Evolutionary conservation across 2,797 vertebrate genomes (phyloP).

Genomic region (Octomys mimax): DNA sequence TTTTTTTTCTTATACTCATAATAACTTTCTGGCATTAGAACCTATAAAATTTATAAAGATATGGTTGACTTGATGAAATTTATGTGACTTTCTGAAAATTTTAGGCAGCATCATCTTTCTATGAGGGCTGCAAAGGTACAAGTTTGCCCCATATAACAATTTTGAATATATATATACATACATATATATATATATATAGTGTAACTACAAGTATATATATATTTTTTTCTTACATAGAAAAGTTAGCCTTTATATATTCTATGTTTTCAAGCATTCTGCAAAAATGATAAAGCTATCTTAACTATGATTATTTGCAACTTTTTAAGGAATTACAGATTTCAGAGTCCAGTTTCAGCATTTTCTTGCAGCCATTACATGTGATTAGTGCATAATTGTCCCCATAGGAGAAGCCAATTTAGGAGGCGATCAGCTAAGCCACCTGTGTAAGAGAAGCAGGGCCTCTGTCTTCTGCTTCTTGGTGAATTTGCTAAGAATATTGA

Average conservation of each 20-base stretch:
- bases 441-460: slow-evolving; percentile 76
- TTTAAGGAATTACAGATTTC: slow-evolving; percentile 5
- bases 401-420: slow-evolving; percentile 78
- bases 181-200: too few species aligned
- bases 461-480: slow-evolving; percentile 64
- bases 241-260: neutral
- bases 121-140: neutral
- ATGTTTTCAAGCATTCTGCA: slow-evolving; percentile 31
- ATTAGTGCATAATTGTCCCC: slow-evolving; percentile 84
- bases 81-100: slow-evolving; percentile 25
- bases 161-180: neutral
- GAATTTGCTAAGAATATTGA: slow-evolving; percentile 78
- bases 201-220: too few species aligned
- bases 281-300: slow-evolving; percentile 17
- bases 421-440: slow-evolving; percentile 60
- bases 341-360: slow-evolving; percentile 69
- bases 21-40: neutral
- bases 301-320: neutral
- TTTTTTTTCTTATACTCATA: neutral
- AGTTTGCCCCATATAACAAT: neutral
- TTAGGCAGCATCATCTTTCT: slow-evolving; percentile 16
- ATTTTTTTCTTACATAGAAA: neutral
- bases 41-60: neutral
- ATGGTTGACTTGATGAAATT: slow-evolving; percentile 2
- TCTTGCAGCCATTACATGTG: slow-evolving; percentile 74